phyloP scores from a whole-genome alignment of 2,888 invertebrate species.

The Diaperis boleti region DNA sequence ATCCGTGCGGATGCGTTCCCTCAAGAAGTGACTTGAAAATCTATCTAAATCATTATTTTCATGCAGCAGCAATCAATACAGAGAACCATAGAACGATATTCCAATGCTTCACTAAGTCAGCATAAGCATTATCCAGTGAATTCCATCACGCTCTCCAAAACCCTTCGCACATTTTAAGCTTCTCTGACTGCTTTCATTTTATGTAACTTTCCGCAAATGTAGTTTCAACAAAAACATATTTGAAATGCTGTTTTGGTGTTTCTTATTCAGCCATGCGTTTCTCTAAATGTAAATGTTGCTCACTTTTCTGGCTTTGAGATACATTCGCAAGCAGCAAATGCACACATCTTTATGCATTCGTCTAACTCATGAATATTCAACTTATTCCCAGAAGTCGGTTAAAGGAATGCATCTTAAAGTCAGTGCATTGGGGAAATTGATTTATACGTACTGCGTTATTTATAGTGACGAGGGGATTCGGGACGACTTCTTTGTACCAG shows the following conservation, averaged over 20 bases:
- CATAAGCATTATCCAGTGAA: background rate
- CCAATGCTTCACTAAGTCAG: too few species aligned
- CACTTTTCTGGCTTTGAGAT: background rate
- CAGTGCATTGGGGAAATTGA: slow-evolving; percentile 17
- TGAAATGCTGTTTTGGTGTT: background rate
- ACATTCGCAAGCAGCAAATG: background rate
- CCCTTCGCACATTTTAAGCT: background rate
- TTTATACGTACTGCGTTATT: slow-evolving; percentile 71
- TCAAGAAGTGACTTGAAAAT: too few species aligned
- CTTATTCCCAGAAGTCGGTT: background rate
- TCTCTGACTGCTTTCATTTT: background rate
- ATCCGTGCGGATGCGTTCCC: too few species aligned
- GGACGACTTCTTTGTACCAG: slow-evolving; percentile 78
- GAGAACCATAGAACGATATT: too few species aligned
- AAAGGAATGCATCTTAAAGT: slow-evolving; percentile 1
- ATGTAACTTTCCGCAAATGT: background rate
- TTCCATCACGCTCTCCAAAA: background rate
- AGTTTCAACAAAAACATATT: background rate
- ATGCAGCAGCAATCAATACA: too few species aligned
- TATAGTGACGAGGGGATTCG: slow-evolving; percentile 69
- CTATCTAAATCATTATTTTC: too few species aligned
- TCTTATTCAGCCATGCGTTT: background rate
- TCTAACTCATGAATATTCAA: slow-evolving; percentile 29
- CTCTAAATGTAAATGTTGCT: background rate
- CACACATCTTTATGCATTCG: background rate